Evolutionary conservation across 2,888 invertebrate species (phyloP).

Genomic region (Automeris io): DNA sequence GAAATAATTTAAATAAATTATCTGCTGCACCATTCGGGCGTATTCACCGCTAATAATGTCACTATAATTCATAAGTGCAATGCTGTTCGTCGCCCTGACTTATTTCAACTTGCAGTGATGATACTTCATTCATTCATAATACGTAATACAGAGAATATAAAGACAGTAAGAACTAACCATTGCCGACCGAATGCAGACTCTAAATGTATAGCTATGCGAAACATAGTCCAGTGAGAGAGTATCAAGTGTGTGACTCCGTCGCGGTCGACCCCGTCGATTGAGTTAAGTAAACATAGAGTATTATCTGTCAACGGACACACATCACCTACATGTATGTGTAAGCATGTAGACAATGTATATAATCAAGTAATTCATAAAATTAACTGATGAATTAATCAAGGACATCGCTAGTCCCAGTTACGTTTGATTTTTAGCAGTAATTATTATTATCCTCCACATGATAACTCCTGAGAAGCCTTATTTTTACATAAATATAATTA

Average conservation of each 20-base stretch:
- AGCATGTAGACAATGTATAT: slow-evolving; percentile 49
- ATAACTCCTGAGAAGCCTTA: no score
- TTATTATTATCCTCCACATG: slow-evolving; percentile 17
- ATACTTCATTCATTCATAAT: slow-evolving; percentile 73
- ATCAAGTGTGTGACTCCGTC: slow-evolving; percentile 34
- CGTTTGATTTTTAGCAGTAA: slow-evolving; percentile 8
- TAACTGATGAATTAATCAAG: slow-evolving; percentile 30
- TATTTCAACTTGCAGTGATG: slow-evolving; percentile 64
- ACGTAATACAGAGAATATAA: slow-evolving; percentile 36
- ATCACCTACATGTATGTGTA: slow-evolving; percentile 44
- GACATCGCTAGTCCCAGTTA: slow-evolving; percentile 7
- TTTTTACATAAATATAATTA: no score
- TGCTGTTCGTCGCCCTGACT: slow-evolving; percentile 30
- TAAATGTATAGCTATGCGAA: slow-evolving; percentile 37
- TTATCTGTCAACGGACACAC: slow-evolving; percentile 75
- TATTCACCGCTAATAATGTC: slow-evolving; percentile 22
- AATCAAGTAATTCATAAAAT: slow-evolving; percentile 63
- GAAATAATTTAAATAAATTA: slow-evolving; percentile 13
- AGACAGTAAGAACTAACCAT: slow-evolving; percentile 42
- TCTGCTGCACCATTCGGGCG: slow-evolving; percentile 8
- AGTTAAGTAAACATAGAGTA: slow-evolving; percentile 75
- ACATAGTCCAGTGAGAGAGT: slow-evolving; percentile 32
- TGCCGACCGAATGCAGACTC: slow-evolving; percentile 48
- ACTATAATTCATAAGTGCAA: slow-evolving; percentile 27
- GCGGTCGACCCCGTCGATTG: slow-evolving; percentile 64